A percentile compares a stretch with the other conserved stretches of the same genome.
phyloP scores from a whole-genome alignment of 2,888 invertebrate species.

The Lacanobia oleracea region DNA sequence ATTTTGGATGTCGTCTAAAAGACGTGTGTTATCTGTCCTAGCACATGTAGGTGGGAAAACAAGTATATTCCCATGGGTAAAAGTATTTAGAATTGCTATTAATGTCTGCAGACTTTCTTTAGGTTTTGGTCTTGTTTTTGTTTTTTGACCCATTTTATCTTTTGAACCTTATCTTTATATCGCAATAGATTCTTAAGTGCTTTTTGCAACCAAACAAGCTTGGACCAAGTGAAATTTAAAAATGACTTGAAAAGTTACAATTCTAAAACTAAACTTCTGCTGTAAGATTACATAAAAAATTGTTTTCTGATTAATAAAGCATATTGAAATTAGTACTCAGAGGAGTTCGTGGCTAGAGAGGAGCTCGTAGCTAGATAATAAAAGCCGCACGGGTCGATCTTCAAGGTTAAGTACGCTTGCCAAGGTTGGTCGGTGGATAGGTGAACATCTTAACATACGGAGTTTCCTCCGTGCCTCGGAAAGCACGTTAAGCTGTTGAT shows the following conservation, averaged over 20 bases:
- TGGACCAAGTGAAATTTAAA: not conserved
- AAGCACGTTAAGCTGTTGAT: no score
- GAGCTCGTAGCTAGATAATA: no score
- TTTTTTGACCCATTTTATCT: conserved; percentile 32
- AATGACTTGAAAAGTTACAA: not conserved
- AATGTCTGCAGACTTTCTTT: conserved; percentile 55
- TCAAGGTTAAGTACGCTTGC: no score
- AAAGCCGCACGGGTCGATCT: no score
- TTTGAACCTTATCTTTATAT: conserved; percentile 37
- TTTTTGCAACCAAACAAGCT: conserved; percentile 14
- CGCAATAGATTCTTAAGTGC: conserved; percentile 37
- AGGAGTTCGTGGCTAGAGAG: no score
- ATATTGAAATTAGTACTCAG: no score
- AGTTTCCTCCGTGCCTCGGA: no score
- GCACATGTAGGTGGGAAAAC: conserved; percentile 65
- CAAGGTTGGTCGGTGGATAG: no score
- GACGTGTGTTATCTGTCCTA: conserved; percentile 73
- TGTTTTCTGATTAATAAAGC: no score
- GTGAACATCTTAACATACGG: no score
- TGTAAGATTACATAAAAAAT: no score
- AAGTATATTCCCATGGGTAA: conserved; percentile 66
- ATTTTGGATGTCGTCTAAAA: conserved; percentile 77
- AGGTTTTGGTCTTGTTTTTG: conserved; percentile 46
- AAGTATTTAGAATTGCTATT: conserved; percentile 58
- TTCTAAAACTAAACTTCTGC: no score